Percentiles rank a stretch among this genome's conserved stretches.
Conservation (phyloP, 2,797 vertebrate genomes). For the Emydoidea blandingii region DNA sequence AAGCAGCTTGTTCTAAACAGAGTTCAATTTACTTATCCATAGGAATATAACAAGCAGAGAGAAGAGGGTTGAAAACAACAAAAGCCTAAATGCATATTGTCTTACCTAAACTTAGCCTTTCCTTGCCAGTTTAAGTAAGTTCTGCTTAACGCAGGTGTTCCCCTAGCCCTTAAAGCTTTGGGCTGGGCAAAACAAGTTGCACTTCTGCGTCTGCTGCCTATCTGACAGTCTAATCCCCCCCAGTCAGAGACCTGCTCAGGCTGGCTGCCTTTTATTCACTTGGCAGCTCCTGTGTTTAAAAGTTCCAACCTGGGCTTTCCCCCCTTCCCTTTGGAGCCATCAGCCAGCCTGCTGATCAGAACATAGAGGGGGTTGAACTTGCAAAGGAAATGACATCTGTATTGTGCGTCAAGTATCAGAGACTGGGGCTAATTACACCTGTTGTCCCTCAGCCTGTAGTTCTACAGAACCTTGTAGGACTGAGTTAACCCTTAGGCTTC, state of each 20-base stretch:
- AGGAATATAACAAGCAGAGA: neutral
- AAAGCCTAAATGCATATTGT: neutral
- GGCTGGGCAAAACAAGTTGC: neutral
- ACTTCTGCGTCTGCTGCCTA: neutral
- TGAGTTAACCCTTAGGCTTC: neutral
- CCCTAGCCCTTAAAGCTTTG: neutral
- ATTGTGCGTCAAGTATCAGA: neutral
- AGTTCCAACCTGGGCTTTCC: neutral
- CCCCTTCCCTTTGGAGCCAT: neutral
- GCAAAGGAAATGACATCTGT: neutral
- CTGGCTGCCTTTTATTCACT: neutral
- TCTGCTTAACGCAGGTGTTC: neutral
- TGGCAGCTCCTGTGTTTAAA: accelerated
- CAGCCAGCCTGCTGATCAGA: neutral
- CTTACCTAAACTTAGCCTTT: neutral
- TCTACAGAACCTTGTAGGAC: neutral
- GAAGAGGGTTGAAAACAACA: neutral
- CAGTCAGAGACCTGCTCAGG: accelerated
- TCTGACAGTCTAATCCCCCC: neutral
- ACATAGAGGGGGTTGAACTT: neutral
- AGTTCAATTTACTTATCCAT: neutral
- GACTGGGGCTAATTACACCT: accelerated
- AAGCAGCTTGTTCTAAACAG: neutral
- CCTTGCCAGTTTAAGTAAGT: neutral
- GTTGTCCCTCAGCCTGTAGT: neutral